Conservation (phyloP, 1,140 invertebrate species). For the Bombus pyrosoma region DNA sequence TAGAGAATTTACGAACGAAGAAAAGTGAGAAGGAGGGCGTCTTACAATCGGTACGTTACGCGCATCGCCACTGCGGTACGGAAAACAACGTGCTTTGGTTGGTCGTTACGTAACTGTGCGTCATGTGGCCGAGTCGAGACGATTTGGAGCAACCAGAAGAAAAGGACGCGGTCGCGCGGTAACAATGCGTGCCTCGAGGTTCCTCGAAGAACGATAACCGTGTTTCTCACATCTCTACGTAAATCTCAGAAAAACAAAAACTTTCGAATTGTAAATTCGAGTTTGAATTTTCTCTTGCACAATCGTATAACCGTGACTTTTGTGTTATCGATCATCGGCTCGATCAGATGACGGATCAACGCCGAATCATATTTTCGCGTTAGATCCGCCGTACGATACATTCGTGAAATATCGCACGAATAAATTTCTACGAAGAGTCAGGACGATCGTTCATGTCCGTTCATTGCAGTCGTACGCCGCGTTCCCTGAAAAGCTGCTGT, state of each 20-base stretch:
- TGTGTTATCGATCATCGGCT: background rate
- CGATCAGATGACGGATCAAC: background rate
- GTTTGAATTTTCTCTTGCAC: background rate
- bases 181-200: background rate
- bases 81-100: conserved; percentile 1
- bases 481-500: conserved; percentile 47
- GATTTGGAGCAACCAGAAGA: conserved; percentile 21
- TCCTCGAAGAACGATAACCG: background rate
- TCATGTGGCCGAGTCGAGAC: conserved; percentile 42
- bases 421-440: conserved; percentile 56
- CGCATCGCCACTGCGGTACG: background rate
- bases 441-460: background rate
- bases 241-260: background rate
- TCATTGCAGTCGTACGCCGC: conserved; percentile 10
- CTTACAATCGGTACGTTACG: background rate
- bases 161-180: conserved; percentile 10
- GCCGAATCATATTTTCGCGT: background rate
- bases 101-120: conserved; percentile 46
- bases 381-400: background rate
- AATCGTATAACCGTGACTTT: no score
- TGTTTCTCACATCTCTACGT: background rate
- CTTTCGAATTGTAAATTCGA: no score
- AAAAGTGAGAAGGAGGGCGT: background rate
- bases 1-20: background rate
- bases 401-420: conserved; percentile 36